phyloP scores from a whole-genome alignment of 2,888 invertebrate species.

The Aphidius colemani region DNA sequence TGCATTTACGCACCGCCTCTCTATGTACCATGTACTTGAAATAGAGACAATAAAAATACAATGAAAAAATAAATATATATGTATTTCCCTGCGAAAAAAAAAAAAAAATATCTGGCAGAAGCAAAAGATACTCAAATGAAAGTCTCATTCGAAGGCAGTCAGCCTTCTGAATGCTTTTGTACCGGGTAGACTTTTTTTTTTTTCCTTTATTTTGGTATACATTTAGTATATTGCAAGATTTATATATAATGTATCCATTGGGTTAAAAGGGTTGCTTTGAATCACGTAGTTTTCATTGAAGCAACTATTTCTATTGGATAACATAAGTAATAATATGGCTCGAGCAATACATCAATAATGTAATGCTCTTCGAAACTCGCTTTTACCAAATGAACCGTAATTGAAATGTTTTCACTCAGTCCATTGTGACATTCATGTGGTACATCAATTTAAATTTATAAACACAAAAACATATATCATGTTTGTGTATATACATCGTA shows the following conservation, averaged over 20 bases:
- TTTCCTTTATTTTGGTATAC: not conserved
- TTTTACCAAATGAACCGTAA: too few species aligned
- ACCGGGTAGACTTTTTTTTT: conserved; percentile 28
- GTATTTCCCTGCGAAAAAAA: not conserved
- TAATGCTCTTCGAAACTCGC: not conserved
- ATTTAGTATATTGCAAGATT: too few species aligned
- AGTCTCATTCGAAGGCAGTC: conserved; percentile 42
- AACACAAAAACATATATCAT: too few species aligned
- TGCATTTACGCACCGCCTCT: conserved; percentile 24
- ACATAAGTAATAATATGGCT: not conserved
- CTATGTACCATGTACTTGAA: not conserved
- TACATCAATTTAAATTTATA: too few species aligned
- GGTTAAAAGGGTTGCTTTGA: conserved; percentile 5
- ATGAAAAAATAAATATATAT: too few species aligned
- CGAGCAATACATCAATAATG: not conserved
- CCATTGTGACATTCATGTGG: not conserved
- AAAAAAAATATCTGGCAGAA: conserved; percentile 1
- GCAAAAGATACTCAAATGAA: conserved; percentile 31
- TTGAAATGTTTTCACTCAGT: not conserved
- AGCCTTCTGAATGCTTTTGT: conserved; percentile 41
- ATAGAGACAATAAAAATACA: not conserved
- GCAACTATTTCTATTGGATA: conserved; percentile 22
- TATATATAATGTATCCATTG: conserved; percentile 18
- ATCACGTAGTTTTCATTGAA: not conserved
- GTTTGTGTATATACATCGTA: too few species aligned